Conservation (phyloP, 2,888 invertebrate genomes). For the Trissolcus japonicus region DNA sequence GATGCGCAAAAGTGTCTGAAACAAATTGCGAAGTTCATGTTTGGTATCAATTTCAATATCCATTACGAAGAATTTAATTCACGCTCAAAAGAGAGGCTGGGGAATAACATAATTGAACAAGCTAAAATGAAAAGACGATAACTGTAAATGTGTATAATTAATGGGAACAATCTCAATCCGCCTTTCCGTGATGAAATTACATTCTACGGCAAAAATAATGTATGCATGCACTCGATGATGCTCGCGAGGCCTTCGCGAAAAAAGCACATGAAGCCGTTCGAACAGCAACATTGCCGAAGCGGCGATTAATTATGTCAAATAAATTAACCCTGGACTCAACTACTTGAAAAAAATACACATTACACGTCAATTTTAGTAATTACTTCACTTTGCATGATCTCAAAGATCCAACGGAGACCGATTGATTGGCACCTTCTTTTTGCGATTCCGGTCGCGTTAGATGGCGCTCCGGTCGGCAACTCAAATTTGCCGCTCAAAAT, state of each 20-base stretch:
- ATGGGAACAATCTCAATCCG: not conserved
- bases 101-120: no score
- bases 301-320: slow-evolving; percentile 57
- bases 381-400: slow-evolving; percentile 46
- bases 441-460: not conserved
- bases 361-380: slow-evolving; percentile 57
- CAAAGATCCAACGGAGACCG: not conserved
- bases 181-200: slow-evolving; percentile 12
- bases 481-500: not conserved
- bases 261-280: slow-evolving; percentile 48
- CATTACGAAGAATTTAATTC: no score
- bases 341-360: slow-evolving; percentile 56
- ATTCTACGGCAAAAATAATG: slow-evolving; percentile 26
- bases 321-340: slow-evolving; percentile 58
- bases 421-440: not conserved
- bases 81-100: no score
- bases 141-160: not conserved
- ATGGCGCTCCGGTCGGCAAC: no score
- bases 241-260: slow-evolving; percentile 52
- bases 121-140: not conserved
- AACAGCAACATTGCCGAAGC: slow-evolving; percentile 52
- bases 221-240: slow-evolving; percentile 32
- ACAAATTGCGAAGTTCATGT: no score
- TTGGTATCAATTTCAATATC: no score
- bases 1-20: no score